Conservation (phyloP, 2,797 vertebrate genomes). For the Perodicticus potto region DNA sequence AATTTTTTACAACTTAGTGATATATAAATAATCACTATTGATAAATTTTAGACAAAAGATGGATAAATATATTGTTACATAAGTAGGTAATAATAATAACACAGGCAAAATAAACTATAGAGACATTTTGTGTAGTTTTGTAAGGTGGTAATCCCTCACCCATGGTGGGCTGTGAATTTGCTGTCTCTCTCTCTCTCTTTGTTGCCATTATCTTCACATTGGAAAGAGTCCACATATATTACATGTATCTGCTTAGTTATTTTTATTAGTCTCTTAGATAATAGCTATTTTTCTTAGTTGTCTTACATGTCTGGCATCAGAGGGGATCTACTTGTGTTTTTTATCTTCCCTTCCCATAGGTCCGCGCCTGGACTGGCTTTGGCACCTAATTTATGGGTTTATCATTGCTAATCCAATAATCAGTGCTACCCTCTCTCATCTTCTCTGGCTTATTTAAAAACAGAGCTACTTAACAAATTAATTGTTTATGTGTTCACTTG, state of each 20-base stretch:
- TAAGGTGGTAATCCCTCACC: background rate
- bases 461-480: background rate
- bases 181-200: background rate
- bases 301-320: background rate
- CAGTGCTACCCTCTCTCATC: background rate
- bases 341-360: background rate
- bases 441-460: background rate
- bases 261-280: background rate
- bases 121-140: background rate
- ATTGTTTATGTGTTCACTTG: background rate
- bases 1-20: background rate
- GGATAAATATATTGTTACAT: background rate
- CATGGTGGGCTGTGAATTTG: background rate
- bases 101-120: background rate
- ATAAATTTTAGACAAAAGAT: background rate
- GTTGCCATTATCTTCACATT: background rate
- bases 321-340: background rate
- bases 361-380: background rate
- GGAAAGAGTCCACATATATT: background rate
- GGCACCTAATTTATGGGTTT: background rate
- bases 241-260: background rate
- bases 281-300: background rate
- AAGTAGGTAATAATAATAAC: background rate
- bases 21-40: conserved; percentile 1
- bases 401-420: background rate